phyloP scores from a whole-genome alignment of 2,888 invertebrate genomes.

The Napeogenes sylphis region DNA sequence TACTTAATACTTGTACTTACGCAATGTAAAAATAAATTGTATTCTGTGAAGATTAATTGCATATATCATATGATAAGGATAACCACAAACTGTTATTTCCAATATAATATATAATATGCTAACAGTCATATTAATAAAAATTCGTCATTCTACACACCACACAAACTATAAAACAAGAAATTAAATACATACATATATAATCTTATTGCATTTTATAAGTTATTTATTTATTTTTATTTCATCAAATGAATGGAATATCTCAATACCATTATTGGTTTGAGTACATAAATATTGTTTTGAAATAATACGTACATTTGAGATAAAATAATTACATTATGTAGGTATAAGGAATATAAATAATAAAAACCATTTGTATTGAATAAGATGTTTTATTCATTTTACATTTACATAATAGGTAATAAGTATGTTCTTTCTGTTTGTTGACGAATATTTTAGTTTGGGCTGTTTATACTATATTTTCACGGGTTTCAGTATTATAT shows the following conservation, averaged over 20 bases:
- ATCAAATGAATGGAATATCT: not conserved
- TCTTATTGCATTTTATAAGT: no score
- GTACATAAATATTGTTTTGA: not conserved
- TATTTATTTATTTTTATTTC: no score
- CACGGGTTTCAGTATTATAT: no score
- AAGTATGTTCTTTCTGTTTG: not conserved
- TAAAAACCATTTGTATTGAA: not conserved
- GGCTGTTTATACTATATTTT: no score
- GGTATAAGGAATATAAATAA: not conserved
- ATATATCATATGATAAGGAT: no score
- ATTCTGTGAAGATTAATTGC: no score
- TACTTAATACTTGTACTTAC: no score
- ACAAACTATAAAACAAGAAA: not conserved
- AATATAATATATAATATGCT: no score
- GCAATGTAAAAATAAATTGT: no score
- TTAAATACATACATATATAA: no score
- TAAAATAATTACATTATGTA: conserved; percentile 2
- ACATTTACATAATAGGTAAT: conserved; percentile 1
- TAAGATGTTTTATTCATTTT: not conserved
- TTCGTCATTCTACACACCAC: not conserved
- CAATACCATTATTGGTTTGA: not conserved
- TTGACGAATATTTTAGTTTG: not conserved
- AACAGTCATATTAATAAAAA: not conserved
- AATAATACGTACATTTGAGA: not conserved
- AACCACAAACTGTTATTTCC: no score